Evolutionary conservation across 2,797 vertebrate species (phyloP), one percentile per base, ranked within the genome.

Genomic region (Danio tinwini): DNA sequence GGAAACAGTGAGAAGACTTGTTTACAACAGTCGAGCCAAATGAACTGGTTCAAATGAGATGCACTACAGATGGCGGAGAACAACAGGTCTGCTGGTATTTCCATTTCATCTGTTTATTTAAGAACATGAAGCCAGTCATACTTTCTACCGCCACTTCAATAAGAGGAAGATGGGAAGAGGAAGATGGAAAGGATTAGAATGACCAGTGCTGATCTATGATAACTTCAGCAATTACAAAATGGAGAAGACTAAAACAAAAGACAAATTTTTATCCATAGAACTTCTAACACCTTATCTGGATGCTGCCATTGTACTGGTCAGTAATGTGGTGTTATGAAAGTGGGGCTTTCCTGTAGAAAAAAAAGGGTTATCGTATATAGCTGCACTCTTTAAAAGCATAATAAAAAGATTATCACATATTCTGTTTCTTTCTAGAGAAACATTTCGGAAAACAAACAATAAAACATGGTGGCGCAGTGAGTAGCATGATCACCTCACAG

Each of bases 401-500:
- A 29, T 1, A 29, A 29, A 29, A 68, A 79, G 40, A 56, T n/a
- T 63, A 19, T 5, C 6, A 21, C 37, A 8, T 21, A 11, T 65
- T 47, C 17, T 47, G 6, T 80, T 80, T 70, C 40, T 59, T 49
- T 50, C 39, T 7, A 0, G 73, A 82, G 40, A 73, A 58, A 74
- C 13, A 72, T 42, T 56, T 61, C 39, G 49, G 58, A 37, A 47
- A 72, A 73, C 67, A 49, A 59, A 68, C 12, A 53, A 17, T 8
- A 44, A 50, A 29, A n/a, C 53, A n/a, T n/a, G n/a, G n/a, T n/a
- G n/a, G n/a, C n/a, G n/a, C n/a, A n/a, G n/a, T n/a, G n/a, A n/a
- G n/a, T n/a, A n/a, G n/a, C n/a, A n/a, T n/a, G n/a, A n/a, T n/a
- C n/a, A n/a, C n/a, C n/a, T n/a, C n/a, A n/a, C n/a, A n/a, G n/a